These are phyloP conservation scores for Watersipora subatra DNA, from an alignment of 1,140 invertebrate genomes.

Conservation along the genomic window DNA sequence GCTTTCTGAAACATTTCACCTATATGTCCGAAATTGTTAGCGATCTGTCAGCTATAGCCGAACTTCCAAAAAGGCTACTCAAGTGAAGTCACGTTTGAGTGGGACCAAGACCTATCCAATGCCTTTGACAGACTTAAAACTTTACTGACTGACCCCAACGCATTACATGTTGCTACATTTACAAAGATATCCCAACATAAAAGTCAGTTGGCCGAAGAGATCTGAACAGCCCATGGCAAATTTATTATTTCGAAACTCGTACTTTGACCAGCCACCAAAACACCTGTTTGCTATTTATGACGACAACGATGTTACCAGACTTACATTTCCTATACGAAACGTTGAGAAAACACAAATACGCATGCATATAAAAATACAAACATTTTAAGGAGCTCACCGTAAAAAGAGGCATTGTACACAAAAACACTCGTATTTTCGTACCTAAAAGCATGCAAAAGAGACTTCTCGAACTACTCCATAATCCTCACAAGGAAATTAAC, in stretches of 20 bases:
- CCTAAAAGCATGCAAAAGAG: too few relatives aligned
- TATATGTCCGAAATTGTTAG: neutral
- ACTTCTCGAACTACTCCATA: too few relatives aligned
- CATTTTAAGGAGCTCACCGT: slow-evolving; percentile 17
- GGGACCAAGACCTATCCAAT: neutral
- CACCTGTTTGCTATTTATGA: neutral
- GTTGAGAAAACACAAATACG: slow-evolving; percentile 8
- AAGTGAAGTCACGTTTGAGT: neutral
- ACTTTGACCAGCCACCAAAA: neutral
- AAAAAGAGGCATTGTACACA: slow-evolving; percentile 23
- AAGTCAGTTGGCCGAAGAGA: slow-evolving; percentile 24
- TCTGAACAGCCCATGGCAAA: slow-evolving; percentile 37
- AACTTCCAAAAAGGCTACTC: neutral
- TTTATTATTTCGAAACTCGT: slow-evolving; percentile 12
- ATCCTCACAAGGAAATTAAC: too few relatives aligned
- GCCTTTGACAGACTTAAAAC: neutral
- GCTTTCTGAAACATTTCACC: neutral
- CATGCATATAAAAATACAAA: slow-evolving; percentile 9
- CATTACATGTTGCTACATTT: slow-evolving; percentile 24
- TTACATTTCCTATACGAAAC: slow-evolving; percentile 3
- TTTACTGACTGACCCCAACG: neutral
- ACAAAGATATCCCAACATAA: slow-evolving; percentile 34
- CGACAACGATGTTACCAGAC: neutral
- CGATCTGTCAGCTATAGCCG: neutral
- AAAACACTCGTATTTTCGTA: too few relatives aligned